Base-by-base conservation (phyloP, 2,113 vertebrate genomes). In the Chroicocephalus ridibundus region DNA sequence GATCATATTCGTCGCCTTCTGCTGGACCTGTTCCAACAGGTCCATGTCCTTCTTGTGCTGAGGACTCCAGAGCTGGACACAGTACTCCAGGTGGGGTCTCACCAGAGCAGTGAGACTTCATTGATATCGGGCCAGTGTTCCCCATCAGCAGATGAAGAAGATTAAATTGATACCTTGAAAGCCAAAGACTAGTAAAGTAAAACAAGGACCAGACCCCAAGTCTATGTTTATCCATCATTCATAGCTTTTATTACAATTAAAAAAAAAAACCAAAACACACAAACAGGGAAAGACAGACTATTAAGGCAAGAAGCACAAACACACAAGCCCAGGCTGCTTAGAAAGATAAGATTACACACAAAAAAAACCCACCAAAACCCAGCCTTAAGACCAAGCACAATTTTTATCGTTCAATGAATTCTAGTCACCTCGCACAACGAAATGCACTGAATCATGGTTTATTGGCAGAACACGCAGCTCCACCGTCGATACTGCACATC, bases 341-440 rank as follows among this genome's bases (percentile, higher is more conserved):
- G 21, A 47, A 83, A 61, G 49, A 69, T 62, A 62, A 58, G 27
- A 40, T 13, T 31, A 68, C 9, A 18, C 29, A 54, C 54, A 11
- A 11, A 12, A 51, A 51, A 32, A 55, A 7, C 27, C 11, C 55
- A 57, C 29, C 16, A 10, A 21, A 4, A 2, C 10, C 36, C 20
- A 68, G 57, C 7, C 38, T 52, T 24, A 29, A 31, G 5, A 82
- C 8, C 18, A 32, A 64, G 42, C 19, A 32, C 15, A 68, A 11
- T 69, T 62, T 52, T 57, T 69, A 75, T 58, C 7, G 0, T 44
- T 51, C 83, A 25, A 8, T n/a, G 42, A 75, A 25, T 69, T 62
- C 15, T 4, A 52, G 32, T n/a, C 60, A n/a, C 16, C n/a, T n/a
- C 2, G 0, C 46, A 52, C 40, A 66, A 65, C 2, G 5, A 38